Evolutionary conservation across 2,113 vertebrate species (phyloP), one percentile per base, ranked within the genome.

Genomic region (Ailurus styani): DNA sequence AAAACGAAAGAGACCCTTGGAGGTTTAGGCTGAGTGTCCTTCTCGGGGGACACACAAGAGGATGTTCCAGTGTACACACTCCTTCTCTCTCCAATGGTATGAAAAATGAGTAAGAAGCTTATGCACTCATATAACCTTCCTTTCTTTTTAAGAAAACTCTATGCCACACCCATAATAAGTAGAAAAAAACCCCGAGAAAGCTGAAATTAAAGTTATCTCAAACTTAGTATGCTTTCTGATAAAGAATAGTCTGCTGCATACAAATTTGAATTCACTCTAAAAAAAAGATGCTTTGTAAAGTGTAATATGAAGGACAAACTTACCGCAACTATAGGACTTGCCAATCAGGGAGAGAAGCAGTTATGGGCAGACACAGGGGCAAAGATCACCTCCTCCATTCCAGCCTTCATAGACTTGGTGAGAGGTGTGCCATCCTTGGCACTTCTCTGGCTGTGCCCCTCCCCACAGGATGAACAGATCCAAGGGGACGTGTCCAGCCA

Each of bases 41-140:
- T 94, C 88, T 90, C 68, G 82, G 6, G 70, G 64, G 55, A 73
- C 27, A 87, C 82, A 85, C 77, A 70, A 96, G 73, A 68, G 27
- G 83, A 73, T 60, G 31, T 20, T 84, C 45, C 1, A 1, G 40
- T 47, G 23, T 37, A 40, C 37, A 21, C 37, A 50, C 34, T 40
- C 34, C 55, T 91, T 85, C 78, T 31, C 1, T 72, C 68, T 95
- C 91, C 72, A 95, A 90, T 73, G 54, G 47, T 27, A 47, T 95
- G 79, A 95, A 97, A 96, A 96, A 91, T 90, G 42, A 93, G 84
- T 52, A 42, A 73, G 75, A 94, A 57, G 52, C 62, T 77, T 94
- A 94, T 37, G 62, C 27, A 84, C 68, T 81, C 81, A 93, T 23
- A 70, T 34, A 66, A 47, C 27, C 21, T 94, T 91, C 6, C 37